phyloP scores from a whole-genome alignment of 2,113 vertebrate genomes.

The Sapajus apella region DNA sequence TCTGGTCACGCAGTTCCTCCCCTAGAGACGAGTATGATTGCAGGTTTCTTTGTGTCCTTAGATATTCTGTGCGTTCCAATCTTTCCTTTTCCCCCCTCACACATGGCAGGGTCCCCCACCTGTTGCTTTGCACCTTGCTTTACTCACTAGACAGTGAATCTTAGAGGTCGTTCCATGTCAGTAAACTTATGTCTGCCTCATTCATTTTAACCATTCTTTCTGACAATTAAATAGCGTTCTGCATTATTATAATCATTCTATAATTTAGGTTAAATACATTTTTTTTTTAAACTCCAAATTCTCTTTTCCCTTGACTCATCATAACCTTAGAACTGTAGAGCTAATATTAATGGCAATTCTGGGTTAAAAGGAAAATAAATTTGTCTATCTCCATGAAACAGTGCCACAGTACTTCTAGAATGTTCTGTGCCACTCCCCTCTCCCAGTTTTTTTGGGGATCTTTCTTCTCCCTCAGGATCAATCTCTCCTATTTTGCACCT shows the following conservation, averaged over 20 bases:
- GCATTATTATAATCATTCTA: rapidly evolving
- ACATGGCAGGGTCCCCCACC: rapidly evolving
- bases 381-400: not conserved
- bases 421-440: not conserved
- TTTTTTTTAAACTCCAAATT: not conserved
- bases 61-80: not conserved
- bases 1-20: not conserved
- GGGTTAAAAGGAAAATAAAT: not conserved
- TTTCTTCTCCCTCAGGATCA: not conserved
- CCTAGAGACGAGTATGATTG: not conserved
- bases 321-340: not conserved
- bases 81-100: rapidly evolving
- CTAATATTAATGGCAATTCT: not conserved
- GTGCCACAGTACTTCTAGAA: not conserved
- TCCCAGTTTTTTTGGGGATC: not conserved
- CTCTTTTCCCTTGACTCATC: not conserved
- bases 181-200: rapidly evolving
- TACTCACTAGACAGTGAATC: not conserved
- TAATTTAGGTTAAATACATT: not conserved
- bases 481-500: not conserved
- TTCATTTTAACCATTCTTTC: not conserved
- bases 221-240: no score
- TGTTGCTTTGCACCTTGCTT: not conserved
- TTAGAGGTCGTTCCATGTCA: not conserved
- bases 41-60: not conserved